Conservation (phyloP, 1,140 invertebrate genomes). For the Megalonaias nervosa region DNA sequence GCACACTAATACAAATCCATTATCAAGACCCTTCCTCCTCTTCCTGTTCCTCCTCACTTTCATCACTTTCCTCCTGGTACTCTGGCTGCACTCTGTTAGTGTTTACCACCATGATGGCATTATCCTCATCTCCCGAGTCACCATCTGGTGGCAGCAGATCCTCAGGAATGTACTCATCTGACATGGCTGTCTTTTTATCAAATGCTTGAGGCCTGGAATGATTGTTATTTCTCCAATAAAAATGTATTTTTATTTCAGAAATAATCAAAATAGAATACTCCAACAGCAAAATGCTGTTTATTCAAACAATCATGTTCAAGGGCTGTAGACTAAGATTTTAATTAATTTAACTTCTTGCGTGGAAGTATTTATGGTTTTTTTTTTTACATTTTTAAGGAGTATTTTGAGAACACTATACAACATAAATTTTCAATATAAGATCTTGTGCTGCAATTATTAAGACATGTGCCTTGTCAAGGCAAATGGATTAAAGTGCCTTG, state of each 20-base stretch:
- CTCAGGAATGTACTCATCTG: conserved; percentile 47
- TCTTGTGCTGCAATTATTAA: no score
- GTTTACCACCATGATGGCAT: conserved; percentile 46
- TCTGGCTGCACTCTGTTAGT: conserved; percentile 44
- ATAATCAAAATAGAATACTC: background rate
- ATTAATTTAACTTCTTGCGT: background rate
- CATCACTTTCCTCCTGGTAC: conserved; percentile 40
- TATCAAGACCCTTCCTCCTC: background rate
- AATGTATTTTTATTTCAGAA: background rate
- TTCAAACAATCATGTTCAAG: background rate
- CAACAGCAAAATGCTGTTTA: background rate
- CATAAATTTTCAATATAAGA: no score
- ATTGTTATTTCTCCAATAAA: background rate
- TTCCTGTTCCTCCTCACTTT: conserved; percentile 30
- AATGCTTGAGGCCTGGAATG: conserved; percentile 52
- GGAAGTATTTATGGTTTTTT: no score
- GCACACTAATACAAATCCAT: background rate
- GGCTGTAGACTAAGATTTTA: background rate
- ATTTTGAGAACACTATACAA: no score
- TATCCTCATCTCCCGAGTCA: conserved; percentile 45
- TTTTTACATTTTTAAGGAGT: no score
- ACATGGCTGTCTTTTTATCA: conserved; percentile 23
- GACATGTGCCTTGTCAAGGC: no score
- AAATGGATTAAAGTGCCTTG: no score
- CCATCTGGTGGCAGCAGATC: conserved; percentile 63